Evolutionary conservation across 2,113 vertebrate species (phyloP).

Genomic region (Gambusia holbrooki): DNA sequence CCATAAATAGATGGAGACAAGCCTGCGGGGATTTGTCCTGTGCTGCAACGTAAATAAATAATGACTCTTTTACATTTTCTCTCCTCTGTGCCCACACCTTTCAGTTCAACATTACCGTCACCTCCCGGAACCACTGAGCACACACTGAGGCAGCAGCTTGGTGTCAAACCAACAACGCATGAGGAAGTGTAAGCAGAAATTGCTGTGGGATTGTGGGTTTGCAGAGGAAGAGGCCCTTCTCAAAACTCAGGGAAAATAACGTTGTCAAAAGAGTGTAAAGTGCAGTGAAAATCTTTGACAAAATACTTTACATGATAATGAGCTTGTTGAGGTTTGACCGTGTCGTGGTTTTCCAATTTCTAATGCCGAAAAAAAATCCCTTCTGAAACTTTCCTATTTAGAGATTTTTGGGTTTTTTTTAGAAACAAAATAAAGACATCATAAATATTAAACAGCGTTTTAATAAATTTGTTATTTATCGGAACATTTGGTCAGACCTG

Average conservation of each 20-base stretch:
- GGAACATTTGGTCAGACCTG: neutral
- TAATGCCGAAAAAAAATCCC: too few species aligned
- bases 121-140: neutral
- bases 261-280: neutral
- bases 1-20: neutral
- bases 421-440: too few species aligned
- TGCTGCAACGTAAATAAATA: neutral
- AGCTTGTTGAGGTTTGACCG: neutral
- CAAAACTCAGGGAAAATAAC: neutral
- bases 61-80: constrained; percentile 1
- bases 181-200: neutral
- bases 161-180: neutral
- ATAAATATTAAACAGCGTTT: too few species aligned
- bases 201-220: neutral
- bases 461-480: neutral
- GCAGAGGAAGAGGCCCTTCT: neutral
- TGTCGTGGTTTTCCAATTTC: too few species aligned
- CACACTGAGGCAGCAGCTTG: neutral
- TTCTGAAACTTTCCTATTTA: too few species aligned
- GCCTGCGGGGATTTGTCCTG: neutral
- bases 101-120: neutral
- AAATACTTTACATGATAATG: neutral
- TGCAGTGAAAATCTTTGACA: neutral
- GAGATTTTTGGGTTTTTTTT: too few species aligned
- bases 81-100: neutral